These are phyloP conservation scores for Gallinago jamesoni DNA, from an alignment of 2,113 vertebrate species.

Conservation along the genomic window DNA sequence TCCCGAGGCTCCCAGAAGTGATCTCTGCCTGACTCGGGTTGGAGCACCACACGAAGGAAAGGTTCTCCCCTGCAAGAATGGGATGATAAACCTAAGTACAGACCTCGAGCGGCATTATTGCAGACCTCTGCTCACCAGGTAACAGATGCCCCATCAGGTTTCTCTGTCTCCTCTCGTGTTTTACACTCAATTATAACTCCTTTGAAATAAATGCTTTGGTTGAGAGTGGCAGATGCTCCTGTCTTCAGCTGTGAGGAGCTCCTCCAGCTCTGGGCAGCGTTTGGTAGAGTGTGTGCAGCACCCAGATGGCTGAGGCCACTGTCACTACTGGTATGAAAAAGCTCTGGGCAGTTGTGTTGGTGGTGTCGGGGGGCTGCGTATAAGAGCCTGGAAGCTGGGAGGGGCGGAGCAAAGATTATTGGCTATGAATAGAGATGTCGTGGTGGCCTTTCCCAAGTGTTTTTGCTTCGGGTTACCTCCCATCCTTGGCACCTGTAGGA, in stretches of 20 bases:
- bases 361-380: neutral
- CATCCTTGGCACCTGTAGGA: neutral
- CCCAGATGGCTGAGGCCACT: neutral
- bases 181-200: neutral
- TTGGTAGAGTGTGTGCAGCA: neutral
- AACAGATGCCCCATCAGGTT: neutral
- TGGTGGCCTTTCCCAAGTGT: neutral
- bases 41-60: rapidly evolving
- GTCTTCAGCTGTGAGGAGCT: neutral
- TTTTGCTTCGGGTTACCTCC: neutral
- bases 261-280: neutral
- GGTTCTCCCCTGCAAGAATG: neutral
- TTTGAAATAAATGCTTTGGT: neutral
- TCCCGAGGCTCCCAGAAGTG: neutral
- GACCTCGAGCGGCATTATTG: neutral
- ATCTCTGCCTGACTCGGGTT: neutral
- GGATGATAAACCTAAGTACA: neutral
- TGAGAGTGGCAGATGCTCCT: neutral
- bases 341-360: neutral
- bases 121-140: neutral
- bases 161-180: neutral
- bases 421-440: neutral
- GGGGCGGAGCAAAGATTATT: neutral
- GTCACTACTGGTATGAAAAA: neutral
- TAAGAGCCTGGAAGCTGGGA: neutral